These are phyloP conservation scores for Heliconius ethilla DNA, from an alignment of 2,888 invertebrate species.

Conservation along the genomic window DNA sequence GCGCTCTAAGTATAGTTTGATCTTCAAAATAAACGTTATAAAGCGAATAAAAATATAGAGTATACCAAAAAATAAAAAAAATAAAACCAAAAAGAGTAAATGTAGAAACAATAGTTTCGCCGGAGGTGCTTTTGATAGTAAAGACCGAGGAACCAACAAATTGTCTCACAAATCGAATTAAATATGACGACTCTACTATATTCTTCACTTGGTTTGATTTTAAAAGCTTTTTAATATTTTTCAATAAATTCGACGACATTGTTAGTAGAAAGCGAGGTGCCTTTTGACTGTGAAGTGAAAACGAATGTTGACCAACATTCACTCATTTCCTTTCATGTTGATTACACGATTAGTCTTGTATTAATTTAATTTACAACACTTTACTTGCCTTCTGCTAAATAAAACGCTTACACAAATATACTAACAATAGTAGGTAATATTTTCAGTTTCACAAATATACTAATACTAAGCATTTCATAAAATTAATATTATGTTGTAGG, in stretches of 20 bases:
- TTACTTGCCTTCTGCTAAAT: no score
- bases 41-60: slow-evolving; percentile 56
- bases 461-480: no score
- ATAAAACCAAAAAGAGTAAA: slow-evolving; percentile 55
- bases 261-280: background rate
- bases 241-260: slow-evolving; percentile 28
- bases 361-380: background rate
- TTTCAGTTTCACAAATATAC: background rate
- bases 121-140: slow-evolving; percentile 33
- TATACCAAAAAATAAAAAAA: slow-evolving; percentile 51
- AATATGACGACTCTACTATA: slow-evolving; percentile 53
- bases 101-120: slow-evolving; percentile 43
- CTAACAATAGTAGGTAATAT: background rate
- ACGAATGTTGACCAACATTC: background rate
- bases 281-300: background rate
- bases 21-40: slow-evolving; percentile 54
- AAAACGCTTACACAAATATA: no score
- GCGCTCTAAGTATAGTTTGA: slow-evolving; percentile 59
- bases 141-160: slow-evolving; percentile 55
- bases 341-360: background rate
- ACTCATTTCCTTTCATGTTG: background rate
- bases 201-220: slow-evolving; percentile 52
- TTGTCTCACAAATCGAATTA: slow-evolving; percentile 52
- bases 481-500: no score
- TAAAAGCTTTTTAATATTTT: slow-evolving; percentile 35